Base-by-base conservation (phyloP, 2,113 vertebrate genomes). In the Casuarius casuarius region DNA sequence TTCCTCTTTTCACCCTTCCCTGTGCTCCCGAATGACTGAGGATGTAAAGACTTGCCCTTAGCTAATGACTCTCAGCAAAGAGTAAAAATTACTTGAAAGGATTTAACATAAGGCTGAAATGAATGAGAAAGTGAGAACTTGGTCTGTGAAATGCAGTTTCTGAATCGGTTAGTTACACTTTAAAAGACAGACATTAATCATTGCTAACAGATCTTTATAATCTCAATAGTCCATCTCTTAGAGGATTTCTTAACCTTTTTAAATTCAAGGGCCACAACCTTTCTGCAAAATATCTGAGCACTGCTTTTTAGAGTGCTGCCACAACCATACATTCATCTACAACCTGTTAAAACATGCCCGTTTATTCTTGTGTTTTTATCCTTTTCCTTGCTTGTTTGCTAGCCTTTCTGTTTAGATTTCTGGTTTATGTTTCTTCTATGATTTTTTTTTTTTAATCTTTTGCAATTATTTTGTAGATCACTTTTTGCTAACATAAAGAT, bases 181-280 rank as follows among this genome's bases (percentile, higher is more conserved):
- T 83, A 78, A 93, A 83, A 82, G 33, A 59, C 8, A 73, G 31
- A 5, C 56, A 71, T 80, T 96, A 94, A 88, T 91, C 52, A 76
- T 21, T 66, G 23, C 33, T 28, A 72, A 90, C 68, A 3, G 10
- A 16, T 76, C 75, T 85, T 91, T 77, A 52, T 59, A 49, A 84
- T 66, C 33, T 86, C 61, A 86, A 3, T 25, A 73, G 49, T 70
- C 54, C 35, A 74, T 51, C 33, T 88, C 46, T 23, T 52, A 75
- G 17, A 83, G 23, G 23, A 18, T 54, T 90, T 62, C 68, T 67
- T 59, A 89, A 52, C 20, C 9, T 73, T 86, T 88, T 77, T 19
- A 77, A 92, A 92, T 62, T 86, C 74, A 90, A 91, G n/a, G 23
- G 38, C 13, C 76, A 51, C 56, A 90, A 78, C 23, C 10, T 87